phyloP scores from a whole-genome alignment of 1,140 invertebrate genomes.

The Eciton burchellii region DNA sequence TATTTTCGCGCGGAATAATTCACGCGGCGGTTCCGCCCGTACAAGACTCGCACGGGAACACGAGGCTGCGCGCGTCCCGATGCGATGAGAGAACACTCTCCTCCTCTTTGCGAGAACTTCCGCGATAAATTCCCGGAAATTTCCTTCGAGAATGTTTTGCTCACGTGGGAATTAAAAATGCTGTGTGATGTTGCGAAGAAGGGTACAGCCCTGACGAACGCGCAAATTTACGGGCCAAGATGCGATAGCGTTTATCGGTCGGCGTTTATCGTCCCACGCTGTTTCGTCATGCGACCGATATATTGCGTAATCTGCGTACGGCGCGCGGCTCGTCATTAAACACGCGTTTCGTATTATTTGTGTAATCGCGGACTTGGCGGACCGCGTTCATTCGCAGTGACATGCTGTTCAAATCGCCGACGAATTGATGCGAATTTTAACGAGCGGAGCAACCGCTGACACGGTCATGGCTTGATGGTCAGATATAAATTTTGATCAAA shows the following conservation, averaged over 20 bases:
- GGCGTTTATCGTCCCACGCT: background rate
- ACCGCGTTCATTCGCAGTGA: background rate
- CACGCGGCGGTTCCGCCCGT: background rate
- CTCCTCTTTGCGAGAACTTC: background rate
- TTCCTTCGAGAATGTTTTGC: background rate
- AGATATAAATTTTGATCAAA: conserved; percentile 11
- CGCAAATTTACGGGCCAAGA: background rate
- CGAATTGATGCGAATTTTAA: conserved; percentile 42
- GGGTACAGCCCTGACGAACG: background rate
- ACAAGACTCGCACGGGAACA: too few relatives aligned
- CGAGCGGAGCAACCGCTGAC: conserved; percentile 6
- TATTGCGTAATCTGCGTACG: conserved; percentile 21
- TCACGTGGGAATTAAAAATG: too few relatives aligned
- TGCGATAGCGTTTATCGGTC: conserved; percentile 5
- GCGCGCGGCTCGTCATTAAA: conserved; percentile 12
- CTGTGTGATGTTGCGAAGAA: too few relatives aligned
- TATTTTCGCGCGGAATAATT: conserved; percentile 13
- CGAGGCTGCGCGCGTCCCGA: background rate
- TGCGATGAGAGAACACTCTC: too few relatives aligned
- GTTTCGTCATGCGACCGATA: conserved; percentile 31
- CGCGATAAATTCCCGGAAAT: background rate
- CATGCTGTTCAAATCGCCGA: conserved; percentile 35
- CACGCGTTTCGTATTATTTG: conserved; percentile 19
- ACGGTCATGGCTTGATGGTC: background rate
- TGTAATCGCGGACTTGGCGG: background rate